phyloP scores from a whole-genome alignment of 2,113 vertebrate species.

The Microcebus jonahi region DNA sequence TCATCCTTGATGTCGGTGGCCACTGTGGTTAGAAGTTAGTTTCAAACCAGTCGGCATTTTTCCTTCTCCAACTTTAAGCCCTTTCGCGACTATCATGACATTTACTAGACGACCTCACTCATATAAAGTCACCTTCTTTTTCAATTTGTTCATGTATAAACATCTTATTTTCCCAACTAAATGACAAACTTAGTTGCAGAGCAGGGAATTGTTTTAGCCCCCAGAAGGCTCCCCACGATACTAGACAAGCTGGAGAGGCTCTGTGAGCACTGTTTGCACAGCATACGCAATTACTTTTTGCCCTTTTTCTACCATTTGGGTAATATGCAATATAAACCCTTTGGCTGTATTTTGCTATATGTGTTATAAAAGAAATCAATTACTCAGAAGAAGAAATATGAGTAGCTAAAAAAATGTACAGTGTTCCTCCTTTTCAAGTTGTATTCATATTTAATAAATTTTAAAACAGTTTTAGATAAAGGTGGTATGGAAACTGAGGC shows the following conservation, averaged over 20 bases:
- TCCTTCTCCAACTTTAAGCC: neutral
- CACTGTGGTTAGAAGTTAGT: neutral
- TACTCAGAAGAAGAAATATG: too few species aligned
- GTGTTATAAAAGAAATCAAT: slow-evolving; percentile 18
- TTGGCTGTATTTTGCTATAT: neutral
- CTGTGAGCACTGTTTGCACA: neutral
- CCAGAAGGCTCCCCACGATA: neutral
- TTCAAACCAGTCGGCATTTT: neutral
- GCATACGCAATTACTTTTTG: neutral
- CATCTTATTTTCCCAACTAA: neutral
- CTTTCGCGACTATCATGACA: neutral
- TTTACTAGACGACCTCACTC: neutral
- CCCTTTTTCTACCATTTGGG: neutral
- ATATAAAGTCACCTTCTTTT: neutral
- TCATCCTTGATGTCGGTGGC: neutral
- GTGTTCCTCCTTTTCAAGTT: slow-evolving; percentile 24
- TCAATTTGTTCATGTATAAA: neutral
- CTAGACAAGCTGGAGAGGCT: neutral
- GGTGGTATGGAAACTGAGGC: neutral
- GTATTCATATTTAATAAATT: neutral
- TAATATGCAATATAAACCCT: neutral
- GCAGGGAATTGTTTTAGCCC: neutral
- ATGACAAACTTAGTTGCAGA: neutral
- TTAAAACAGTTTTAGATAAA: neutral
- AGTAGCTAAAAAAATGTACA: neutral